A percentile compares a stretch with the other conserved stretches of the same genome.
These are phyloP conservation scores for Hucho hucho DNA, from an alignment of 2,113 vertebrate species.

Conservation along the genomic window DNA sequence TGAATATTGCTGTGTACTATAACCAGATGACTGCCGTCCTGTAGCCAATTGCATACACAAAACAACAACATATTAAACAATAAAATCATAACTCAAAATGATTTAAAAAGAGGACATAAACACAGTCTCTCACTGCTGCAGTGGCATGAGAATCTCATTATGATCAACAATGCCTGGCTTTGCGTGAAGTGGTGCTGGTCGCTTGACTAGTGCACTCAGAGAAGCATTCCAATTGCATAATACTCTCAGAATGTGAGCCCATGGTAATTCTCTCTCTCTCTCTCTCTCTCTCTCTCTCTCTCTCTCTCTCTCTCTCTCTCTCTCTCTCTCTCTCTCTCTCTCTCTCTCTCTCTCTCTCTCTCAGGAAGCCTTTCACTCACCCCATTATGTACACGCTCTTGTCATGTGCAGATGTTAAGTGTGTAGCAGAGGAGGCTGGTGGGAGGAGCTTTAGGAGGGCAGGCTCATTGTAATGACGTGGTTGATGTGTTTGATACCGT, in stretches of 20 bases:
- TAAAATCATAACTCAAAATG: neutral
- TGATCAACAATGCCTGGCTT: neutral
- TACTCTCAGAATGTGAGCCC: slow-evolving; percentile 35
- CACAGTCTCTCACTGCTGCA: slow-evolving; percentile 30
- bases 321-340: no score
- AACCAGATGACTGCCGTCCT: neutral
- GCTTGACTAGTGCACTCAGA: slow-evolving; percentile 17
- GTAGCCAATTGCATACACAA: neutral
- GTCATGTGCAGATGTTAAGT: slow-evolving; percentile 44
- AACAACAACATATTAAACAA: neutral
- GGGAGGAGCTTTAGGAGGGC: no score
- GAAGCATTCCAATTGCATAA: slow-evolving; percentile 42
- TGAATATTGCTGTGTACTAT: neutral
- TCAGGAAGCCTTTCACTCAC: slow-evolving; percentile 1
- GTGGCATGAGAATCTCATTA: neutral
- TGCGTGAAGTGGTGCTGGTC: neutral
- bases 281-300: neutral
- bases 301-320: no score
- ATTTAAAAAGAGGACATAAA: no score
- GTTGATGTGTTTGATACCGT: no score
- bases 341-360: neutral
- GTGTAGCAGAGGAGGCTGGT: no score
- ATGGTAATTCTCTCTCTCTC: slow-evolving; percentile 24
- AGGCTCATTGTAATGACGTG: no score
- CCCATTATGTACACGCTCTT: slow-evolving; percentile 20